A percentile compares a stretch with the other conserved stretches of the same genome.
phyloP scores from a whole-genome alignment of 2,797 vertebrate genomes.

The Masticophis lateralis region DNA sequence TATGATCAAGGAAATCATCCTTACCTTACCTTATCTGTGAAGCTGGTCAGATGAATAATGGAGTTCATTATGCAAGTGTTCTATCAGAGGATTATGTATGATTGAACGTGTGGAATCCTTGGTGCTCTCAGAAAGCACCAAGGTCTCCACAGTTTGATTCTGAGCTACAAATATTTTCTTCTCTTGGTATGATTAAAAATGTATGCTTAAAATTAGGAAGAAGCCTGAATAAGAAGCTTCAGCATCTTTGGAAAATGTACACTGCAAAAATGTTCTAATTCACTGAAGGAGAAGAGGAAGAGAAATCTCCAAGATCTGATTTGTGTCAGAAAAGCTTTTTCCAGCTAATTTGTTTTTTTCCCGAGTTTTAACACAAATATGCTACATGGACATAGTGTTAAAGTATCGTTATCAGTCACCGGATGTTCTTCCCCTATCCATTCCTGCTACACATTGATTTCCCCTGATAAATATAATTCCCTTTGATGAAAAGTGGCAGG shows the following conservation, averaged over 20 bases:
- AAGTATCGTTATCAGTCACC: background rate
- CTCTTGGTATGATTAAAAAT: constrained; percentile 3
- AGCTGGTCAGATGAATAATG: background rate
- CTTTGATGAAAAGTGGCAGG: constrained; percentile 44
- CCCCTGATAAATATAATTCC: constrained; percentile 34
- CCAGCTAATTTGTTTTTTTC: background rate
- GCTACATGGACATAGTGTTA: constrained; percentile 31
- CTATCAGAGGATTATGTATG: background rate
- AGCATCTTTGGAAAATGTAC: constrained; percentile 1
- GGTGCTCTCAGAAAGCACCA: background rate
- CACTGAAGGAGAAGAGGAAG: constrained; percentile 23
- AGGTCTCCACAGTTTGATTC: background rate
- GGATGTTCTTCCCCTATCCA: constrained; percentile 10
- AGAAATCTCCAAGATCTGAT: constrained; percentile 34
- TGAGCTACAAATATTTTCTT: background rate
- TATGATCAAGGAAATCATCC: background rate
- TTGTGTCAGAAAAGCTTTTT: constrained; percentile 8
- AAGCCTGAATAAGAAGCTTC: constrained; percentile 8
- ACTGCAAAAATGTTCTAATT: constrained; percentile 35
- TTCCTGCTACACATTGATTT: constrained; percentile 32
- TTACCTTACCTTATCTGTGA: background rate
- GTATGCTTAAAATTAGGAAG: constrained; percentile 3
- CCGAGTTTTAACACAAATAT: constrained; percentile 29
- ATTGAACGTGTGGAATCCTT: constrained; percentile 20
- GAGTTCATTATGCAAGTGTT: background rate